Conservation (phyloP, 2,797 vertebrate species). For the Hoplostethus mediterraneus region DNA sequence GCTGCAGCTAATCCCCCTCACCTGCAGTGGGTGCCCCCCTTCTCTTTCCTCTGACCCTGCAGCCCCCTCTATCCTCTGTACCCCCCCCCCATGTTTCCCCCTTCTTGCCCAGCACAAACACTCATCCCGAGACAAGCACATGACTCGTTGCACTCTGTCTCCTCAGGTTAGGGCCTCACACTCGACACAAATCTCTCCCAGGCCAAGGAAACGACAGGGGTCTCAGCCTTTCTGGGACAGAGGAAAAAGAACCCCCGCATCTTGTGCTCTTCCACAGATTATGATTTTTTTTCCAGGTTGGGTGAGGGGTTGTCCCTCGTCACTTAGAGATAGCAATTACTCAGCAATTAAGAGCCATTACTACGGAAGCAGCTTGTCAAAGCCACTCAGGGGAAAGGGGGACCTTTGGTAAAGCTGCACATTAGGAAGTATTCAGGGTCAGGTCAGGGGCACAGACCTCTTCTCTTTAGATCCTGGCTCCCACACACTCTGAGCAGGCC, state of each 20-base stretch:
- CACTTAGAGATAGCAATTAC: slow-evolving; percentile 86
- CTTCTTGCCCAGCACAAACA: slow-evolving; percentile 81
- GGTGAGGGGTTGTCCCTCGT: slow-evolving; percentile 76
- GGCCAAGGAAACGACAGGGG: slow-evolving; percentile 80
- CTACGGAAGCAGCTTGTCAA: slow-evolving; percentile 85
- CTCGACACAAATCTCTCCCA: slow-evolving; percentile 80
- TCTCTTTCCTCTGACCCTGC: slow-evolving; percentile 79
- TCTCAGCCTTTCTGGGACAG: slow-evolving; percentile 71
- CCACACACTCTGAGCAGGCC: slow-evolving; percentile 76
- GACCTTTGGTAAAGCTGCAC: slow-evolving; percentile 79
- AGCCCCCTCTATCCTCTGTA: slow-evolving; percentile 49
- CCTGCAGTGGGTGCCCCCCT: slow-evolving; percentile 80
- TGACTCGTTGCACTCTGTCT: slow-evolving; percentile 86
- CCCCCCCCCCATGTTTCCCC: slow-evolving; percentile 68
- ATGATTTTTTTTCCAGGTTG: slow-evolving; percentile 68
- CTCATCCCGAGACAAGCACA: slow-evolving; percentile 85
- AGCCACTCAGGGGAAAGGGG: slow-evolving; percentile 80
- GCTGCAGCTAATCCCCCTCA: slow-evolving; percentile 88
- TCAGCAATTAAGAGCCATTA: slow-evolving; percentile 84
- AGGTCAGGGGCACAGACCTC: slow-evolving; percentile 78
- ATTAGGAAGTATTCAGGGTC: slow-evolving; percentile 85
- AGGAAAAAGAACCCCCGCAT: slow-evolving; percentile 75
- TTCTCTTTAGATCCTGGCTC: slow-evolving; percentile 78
- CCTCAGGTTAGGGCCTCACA: slow-evolving; percentile 83
- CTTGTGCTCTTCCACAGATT: slow-evolving; percentile 76